These are phyloP conservation scores for chimpanzee (Pan troglodytes) DNA, from an alignment of 2,113 vertebrate genomes.

Conservation along the genomic window NHGRI_mPanTro3-v2.1_pri NC_072398.2:208318001-208318500, in stretches of 20 bases:
- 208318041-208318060: neutral
- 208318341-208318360: neutral
- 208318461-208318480: neutral
- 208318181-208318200: conserved; percentile 38
- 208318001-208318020: neutral
- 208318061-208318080: conserved; percentile 44
- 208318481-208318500: neutral
- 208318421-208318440: neutral
- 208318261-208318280: neutral
- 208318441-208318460: neutral
- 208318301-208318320: neutral
- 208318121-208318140: neutral
- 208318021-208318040: conserved; percentile 44
- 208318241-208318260: neutral
- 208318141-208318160: neutral
- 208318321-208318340: neutral
- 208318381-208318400: neutral
- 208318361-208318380: neutral
- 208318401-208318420: neutral
- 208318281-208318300: neutral
- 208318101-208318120: conserved; percentile 30
- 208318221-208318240: neutral
- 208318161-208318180: conserved; percentile 25
- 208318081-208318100: neutral
- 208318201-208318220: neutral